A percentile compares a stretch with the other conserved stretches of the same genome.
These are phyloP conservation scores for Nymphalis c-album DNA, from an alignment of 2,888 invertebrate genomes.

Conservation along the genomic window DNA sequence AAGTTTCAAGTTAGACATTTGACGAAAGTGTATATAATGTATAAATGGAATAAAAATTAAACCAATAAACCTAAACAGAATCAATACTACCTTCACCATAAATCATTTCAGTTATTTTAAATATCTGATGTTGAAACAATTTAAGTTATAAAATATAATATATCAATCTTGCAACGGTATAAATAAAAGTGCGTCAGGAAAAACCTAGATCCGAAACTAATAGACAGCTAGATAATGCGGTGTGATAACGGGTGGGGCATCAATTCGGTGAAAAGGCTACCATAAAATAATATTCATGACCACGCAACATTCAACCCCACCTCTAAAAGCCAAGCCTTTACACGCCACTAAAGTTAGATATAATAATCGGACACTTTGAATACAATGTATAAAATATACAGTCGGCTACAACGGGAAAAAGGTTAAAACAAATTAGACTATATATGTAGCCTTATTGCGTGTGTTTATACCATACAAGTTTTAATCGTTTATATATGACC, in stretches of 20 bases:
- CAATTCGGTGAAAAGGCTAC: conserved; percentile 53
- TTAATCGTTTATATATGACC: neutral
- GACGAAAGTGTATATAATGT: too few relatives aligned
- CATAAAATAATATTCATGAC: conserved; percentile 66
- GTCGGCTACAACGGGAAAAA: neutral
- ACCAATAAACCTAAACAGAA: too few relatives aligned
- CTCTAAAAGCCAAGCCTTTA: conserved; percentile 65
- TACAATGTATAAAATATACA: conserved; percentile 6
- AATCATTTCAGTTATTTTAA: too few relatives aligned
- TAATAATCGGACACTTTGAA: conserved; percentile 21
- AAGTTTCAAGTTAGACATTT: too few relatives aligned
- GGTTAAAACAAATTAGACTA: too few relatives aligned
- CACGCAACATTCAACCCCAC: conserved; percentile 62
- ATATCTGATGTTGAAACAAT: too few relatives aligned
- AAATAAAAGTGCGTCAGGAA: neutral
- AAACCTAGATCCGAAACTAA: conserved; percentile 29
- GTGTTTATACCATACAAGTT: neutral
- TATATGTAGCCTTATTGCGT: neutral
- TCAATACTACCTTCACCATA: too few relatives aligned
- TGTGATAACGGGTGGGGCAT: conserved; percentile 52
- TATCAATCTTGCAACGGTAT: too few relatives aligned
- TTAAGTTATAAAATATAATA: too few relatives aligned
- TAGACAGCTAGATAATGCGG: conserved; percentile 43
- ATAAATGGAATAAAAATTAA: too few relatives aligned
- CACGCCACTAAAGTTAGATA: conserved; percentile 20